Percentiles rank a stretch among this genome's conserved stretches.
These are phyloP conservation scores for Pogonocherus hispidulus DNA, from an alignment of 2,888 invertebrate genomes.

Conservation along the genomic window DNA sequence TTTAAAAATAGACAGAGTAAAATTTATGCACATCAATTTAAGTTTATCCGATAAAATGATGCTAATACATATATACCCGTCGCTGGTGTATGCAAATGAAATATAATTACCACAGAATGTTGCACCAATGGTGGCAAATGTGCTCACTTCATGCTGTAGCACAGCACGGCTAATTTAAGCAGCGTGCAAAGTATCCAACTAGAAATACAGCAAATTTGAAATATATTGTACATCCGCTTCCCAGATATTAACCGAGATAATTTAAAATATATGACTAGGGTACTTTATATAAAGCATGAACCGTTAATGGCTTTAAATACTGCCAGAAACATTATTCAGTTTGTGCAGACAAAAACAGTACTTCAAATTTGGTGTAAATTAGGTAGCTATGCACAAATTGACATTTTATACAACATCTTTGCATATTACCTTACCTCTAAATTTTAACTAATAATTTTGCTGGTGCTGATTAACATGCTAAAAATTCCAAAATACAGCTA, in stretches of 20 bases:
- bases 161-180: slow-evolving; percentile 38
- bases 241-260: slow-evolving; percentile 4
- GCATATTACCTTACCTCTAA: no score
- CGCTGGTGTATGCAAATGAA: slow-evolving; percentile 36
- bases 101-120: slow-evolving; percentile 40
- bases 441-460: no score
- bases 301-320: neutral
- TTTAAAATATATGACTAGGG: neutral
- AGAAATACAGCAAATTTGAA: slow-evolving; percentile 32
- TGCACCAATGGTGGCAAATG: slow-evolving; percentile 37
- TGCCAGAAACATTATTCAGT: neutral
- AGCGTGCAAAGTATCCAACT: slow-evolving; percentile 30
- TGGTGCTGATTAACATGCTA: no score
- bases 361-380: neutral
- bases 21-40: slow-evolving; percentile 50
- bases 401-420: no score
- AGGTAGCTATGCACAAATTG: no score
- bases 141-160: slow-evolving; percentile 34
- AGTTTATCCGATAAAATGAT: slow-evolving; percentile 36
- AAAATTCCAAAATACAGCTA: no score
- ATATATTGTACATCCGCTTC: slow-evolving; percentile 26
- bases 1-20: slow-evolving; percentile 27
- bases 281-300: slow-evolving; percentile 7
- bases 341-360: neutral
- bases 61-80: slow-evolving; percentile 37